phyloP scores from a whole-genome alignment of 2,888 invertebrate species.

The Dysmachus trigonus region DNA sequence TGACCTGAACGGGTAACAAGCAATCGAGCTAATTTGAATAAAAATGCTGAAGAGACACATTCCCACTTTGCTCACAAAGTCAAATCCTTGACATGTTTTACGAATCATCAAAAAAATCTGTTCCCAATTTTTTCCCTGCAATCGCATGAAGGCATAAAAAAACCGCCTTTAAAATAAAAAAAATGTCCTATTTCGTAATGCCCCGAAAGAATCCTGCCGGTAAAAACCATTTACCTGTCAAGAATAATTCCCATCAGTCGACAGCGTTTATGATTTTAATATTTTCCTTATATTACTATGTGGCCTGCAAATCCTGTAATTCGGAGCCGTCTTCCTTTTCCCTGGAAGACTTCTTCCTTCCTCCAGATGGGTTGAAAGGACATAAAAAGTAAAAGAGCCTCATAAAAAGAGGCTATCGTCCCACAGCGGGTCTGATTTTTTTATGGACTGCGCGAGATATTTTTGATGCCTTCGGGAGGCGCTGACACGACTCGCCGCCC shows the following conservation, averaged over 20 bases:
- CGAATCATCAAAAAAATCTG: neutral
- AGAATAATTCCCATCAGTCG: neutral
- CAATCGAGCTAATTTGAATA: constrained; percentile 7
- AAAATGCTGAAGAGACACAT: neutral
- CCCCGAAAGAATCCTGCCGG: neutral
- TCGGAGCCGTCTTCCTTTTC: neutral
- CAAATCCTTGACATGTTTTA: constrained; percentile 16
- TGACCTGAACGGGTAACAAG: constrained; percentile 16
- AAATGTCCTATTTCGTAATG: neutral
- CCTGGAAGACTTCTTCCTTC: neutral
- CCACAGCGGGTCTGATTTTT: constrained; percentile 5
- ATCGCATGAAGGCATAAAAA: neutral
- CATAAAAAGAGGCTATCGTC: constrained; percentile 18
- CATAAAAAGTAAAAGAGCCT: neutral
- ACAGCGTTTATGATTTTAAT: neutral
- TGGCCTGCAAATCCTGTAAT: neutral
- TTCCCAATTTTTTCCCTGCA: neutral
- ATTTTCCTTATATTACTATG: constrained; percentile 10
- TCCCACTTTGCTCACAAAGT: constrained; percentile 1
- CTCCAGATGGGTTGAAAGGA: neutral
- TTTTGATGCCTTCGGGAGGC: neutral
- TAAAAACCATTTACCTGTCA: constrained; percentile 21
- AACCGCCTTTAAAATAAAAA: neutral
- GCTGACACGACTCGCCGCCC: constrained; percentile 7
- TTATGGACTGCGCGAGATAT: constrained; percentile 21